These are phyloP conservation scores for Stegostoma tigrinum DNA, from an alignment of 2,113 vertebrate species.

Conservation along the genomic window DNA sequence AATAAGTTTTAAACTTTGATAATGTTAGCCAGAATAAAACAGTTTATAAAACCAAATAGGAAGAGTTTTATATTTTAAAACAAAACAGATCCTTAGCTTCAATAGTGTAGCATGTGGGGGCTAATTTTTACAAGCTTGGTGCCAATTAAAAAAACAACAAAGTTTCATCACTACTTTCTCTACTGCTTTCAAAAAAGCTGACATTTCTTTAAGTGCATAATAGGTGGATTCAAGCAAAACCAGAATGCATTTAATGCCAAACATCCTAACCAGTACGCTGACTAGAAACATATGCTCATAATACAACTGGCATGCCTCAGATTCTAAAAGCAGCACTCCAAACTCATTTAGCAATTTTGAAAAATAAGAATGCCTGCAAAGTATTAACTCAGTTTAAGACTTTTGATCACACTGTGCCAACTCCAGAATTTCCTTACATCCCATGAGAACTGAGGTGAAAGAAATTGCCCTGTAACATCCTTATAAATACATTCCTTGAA, in stretches of 20 bases:
- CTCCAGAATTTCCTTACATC: not conserved
- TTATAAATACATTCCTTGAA: not conserved
- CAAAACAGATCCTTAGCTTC: not conserved
- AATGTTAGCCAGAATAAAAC: not conserved
- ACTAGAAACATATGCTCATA: not conserved
- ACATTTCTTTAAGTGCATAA: not conserved
- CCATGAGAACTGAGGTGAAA: not conserved
- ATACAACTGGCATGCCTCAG: not conserved
- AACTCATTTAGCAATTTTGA: not conserved
- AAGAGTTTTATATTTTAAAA: not conserved
- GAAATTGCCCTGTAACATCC: not conserved
- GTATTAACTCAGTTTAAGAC: not conserved
- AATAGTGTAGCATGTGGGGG: not conserved
- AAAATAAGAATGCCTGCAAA: not conserved
- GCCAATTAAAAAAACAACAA: not conserved
- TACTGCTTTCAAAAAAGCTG: not conserved
- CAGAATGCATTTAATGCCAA: not conserved
- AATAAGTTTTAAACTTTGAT: not conserved
- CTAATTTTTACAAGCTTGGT: not conserved
- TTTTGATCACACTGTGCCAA: not conserved
- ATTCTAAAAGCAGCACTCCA: not conserved
- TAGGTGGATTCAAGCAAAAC: not conserved
- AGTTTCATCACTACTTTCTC: not conserved
- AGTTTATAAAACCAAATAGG: not conserved
- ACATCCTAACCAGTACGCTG: not conserved